These are phyloP conservation scores for Candidula unifasciata DNA, from an alignment of 2,888 invertebrate species.

Conservation along the genomic window DNA sequence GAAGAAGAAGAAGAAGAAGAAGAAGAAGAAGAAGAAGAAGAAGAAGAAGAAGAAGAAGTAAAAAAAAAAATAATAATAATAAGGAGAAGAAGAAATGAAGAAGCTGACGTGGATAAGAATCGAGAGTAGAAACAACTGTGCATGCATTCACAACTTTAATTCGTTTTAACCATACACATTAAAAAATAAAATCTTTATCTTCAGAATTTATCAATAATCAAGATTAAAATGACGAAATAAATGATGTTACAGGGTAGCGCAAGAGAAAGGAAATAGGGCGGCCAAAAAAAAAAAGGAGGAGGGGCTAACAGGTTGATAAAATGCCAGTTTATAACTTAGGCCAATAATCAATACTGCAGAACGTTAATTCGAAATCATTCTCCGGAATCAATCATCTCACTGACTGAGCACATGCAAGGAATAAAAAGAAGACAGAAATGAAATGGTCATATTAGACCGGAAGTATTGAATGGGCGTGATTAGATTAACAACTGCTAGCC, in stretches of 20 bases:
- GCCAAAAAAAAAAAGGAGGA: too few species aligned
- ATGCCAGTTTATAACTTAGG: background rate
- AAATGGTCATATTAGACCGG: slow-evolving; percentile 33
- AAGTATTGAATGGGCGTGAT: slow-evolving; percentile 41
- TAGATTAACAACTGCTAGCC: slow-evolving; percentile 28
- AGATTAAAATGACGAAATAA: too few species aligned
- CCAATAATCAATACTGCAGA: slow-evolving; percentile 8
- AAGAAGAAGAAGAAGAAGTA: background rate
- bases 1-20: background rate
- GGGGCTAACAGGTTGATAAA: too few species aligned
- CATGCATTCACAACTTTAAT: too few species aligned
- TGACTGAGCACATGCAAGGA: background rate
- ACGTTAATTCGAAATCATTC: slow-evolving; percentile 15
- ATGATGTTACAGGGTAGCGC: too few species aligned
- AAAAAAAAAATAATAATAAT: too few species aligned
- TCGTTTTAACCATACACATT: too few species aligned
- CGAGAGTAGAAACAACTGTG: too few species aligned
- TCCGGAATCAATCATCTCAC: slow-evolving; percentile 30
- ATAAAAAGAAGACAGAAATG: slow-evolving; percentile 5
- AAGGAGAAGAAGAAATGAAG: background rate
- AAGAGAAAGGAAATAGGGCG: too few species aligned
- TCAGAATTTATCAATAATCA: too few species aligned
- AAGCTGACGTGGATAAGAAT: too few species aligned
- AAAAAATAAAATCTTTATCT: too few species aligned
- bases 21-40: background rate